Percentiles rank a stretch among this genome's conserved stretches.
phyloP scores from a whole-genome alignment of 2,888 invertebrate genomes.

The Diplolepis rosae region DNA sequence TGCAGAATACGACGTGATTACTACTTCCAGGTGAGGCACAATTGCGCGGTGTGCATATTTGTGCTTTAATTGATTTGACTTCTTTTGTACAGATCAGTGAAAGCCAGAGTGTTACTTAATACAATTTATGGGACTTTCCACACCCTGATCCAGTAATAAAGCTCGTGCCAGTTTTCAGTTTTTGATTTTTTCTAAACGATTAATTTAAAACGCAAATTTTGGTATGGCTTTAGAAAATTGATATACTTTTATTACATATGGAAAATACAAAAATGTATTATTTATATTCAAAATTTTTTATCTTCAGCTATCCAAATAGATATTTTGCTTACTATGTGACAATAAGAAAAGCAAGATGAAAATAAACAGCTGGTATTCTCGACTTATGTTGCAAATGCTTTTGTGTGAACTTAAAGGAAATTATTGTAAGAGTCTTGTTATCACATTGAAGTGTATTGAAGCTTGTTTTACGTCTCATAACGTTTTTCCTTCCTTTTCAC shows the following conservation, averaged over 20 bases:
- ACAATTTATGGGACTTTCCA: not conserved
- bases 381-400: not conserved
- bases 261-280: not conserved
- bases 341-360: not conserved
- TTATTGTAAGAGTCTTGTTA: not conserved
- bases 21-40: constrained; percentile 70
- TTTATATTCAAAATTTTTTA: not conserved
- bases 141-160: not conserved
- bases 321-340: not conserved
- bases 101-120: not conserved
- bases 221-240: no score
- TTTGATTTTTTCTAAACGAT: not conserved
- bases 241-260: no score
- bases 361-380: not conserved
- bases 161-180: not conserved
- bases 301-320: not conserved
- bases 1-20: constrained; percentile 72
- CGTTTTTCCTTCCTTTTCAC: not conserved
- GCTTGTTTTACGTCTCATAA: not conserved
- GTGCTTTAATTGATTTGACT: constrained; percentile 11
- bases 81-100: not conserved
- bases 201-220: not conserved
- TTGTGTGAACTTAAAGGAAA: not conserved
- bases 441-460: not conserved
- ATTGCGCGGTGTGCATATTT: constrained; percentile 45